Evolutionary conservation across 2,797 vertebrate species (phyloP).

Genomic region (Microtus agrestis): DNA sequence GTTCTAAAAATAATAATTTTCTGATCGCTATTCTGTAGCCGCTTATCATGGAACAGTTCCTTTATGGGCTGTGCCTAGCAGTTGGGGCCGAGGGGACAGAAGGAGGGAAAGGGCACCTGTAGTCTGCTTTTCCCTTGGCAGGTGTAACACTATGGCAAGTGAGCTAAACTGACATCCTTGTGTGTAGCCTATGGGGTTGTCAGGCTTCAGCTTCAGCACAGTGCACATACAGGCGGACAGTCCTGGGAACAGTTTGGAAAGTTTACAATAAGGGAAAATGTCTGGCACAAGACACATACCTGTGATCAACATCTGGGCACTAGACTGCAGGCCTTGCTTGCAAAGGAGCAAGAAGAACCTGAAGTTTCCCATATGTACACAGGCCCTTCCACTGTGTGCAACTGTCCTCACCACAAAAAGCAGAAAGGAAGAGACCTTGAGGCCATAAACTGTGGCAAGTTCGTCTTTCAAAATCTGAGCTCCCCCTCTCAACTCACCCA

Average conservation of each 20-base stretch:
- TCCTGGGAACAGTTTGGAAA: background rate
- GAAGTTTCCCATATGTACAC: background rate
- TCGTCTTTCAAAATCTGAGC: slow-evolving; percentile 41
- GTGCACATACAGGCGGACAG: background rate
- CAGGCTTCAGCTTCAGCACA: background rate
- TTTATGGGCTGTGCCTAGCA: background rate
- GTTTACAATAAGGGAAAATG: background rate
- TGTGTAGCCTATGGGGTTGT: background rate
- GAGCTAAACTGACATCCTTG: background rate
- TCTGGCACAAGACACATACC: background rate
- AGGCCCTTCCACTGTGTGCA: too few species aligned
- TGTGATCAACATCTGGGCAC: background rate
- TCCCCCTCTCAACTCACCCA: background rate
- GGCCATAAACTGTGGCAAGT: background rate
- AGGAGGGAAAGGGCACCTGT: background rate
- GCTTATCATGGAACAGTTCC: background rate
- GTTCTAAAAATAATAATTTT: background rate
- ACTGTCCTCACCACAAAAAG: background rate
- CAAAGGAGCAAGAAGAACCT: background rate
- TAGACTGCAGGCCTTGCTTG: background rate
- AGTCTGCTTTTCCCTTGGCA: background rate
- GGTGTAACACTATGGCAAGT: background rate
- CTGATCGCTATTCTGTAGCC: background rate
- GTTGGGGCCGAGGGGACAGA: background rate
- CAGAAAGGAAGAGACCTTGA: background rate